Conservation (phyloP, 1,140 invertebrate genomes). For the Maconellicoccus hirsutus region DNA sequence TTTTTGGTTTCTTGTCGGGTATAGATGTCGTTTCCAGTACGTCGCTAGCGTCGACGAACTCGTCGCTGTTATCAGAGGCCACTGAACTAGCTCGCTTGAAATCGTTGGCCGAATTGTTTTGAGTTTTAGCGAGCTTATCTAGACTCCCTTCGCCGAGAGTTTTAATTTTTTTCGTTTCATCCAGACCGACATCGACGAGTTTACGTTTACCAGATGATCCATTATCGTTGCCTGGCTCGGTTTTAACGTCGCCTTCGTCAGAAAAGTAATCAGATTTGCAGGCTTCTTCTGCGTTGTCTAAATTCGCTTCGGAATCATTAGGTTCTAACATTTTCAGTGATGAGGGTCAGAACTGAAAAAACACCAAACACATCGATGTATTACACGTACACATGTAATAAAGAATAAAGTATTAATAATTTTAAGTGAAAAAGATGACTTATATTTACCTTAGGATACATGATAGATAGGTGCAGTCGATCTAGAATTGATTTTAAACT, state of each 20-base stretch:
- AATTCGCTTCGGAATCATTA: not conserved
- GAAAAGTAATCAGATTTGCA: conserved; percentile 1
- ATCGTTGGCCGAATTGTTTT: not conserved
- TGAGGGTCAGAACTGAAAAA: not conserved
- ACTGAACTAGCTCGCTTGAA: not conserved
- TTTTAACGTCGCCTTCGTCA: not conserved
- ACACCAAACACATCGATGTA: too few relatives aligned
- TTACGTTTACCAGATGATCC: not conserved
- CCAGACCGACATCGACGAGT: not conserved
- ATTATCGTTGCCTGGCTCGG: not conserved
- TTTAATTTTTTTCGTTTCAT: not conserved
- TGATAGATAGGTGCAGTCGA: too few relatives aligned
- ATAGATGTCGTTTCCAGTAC: not conserved
- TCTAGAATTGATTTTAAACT: too few relatives aligned
- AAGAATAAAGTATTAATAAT: too few relatives aligned
- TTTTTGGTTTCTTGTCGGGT: not conserved
- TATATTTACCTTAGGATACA: too few relatives aligned
- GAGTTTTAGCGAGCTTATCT: not conserved
- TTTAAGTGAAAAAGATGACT: too few relatives aligned
- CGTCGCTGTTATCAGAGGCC: not conserved
- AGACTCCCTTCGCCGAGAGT: not conserved
- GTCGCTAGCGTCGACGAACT: not conserved
- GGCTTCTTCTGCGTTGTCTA: not conserved
- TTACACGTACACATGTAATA: too few relatives aligned
- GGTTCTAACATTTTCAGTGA: not conserved